These are phyloP conservation scores for Steinernema feltiae DNA, from an alignment of 1,140 invertebrate species.

Conservation along the genomic window DNA sequence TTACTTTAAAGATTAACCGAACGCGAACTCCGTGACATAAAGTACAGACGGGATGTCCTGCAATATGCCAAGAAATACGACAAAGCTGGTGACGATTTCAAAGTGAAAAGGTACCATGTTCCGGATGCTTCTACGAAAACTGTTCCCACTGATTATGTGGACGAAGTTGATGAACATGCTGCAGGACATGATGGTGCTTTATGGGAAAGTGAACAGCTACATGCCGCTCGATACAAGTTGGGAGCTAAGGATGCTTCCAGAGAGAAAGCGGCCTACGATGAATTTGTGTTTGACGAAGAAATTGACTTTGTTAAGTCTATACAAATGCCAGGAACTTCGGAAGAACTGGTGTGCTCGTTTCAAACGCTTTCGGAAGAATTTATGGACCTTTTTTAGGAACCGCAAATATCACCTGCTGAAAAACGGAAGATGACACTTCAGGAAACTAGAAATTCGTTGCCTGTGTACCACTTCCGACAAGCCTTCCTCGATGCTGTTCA, in stretches of 20 bases:
- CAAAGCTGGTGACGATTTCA: constrained; percentile 80
- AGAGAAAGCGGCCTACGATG: background rate
- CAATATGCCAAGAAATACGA: constrained; percentile 89
- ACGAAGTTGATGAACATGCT: constrained; percentile 79
- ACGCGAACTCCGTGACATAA: constrained; percentile 73
- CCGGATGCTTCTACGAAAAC: constrained; percentile 46
- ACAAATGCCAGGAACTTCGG: constrained; percentile 74
- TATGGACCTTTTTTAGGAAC: constrained; percentile 1
- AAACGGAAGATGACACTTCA: constrained; percentile 76
- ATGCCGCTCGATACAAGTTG: constrained; percentile 81
- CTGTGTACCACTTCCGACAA: constrained; percentile 85
- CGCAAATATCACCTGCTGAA: constrained; percentile 67
- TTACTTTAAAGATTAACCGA: constrained; percentile 68
- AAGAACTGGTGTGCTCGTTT: constrained; percentile 45
- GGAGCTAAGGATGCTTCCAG: constrained; percentile 77
- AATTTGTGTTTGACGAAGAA: constrained; percentile 72
- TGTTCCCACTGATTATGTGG: constrained; percentile 67
- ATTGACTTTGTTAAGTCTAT: constrained; percentile 94
- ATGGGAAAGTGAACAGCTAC: constrained; percentile 96
- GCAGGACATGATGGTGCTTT: constrained; percentile 90
- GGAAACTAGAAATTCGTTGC: constrained; percentile 84
- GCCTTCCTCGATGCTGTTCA: constrained; percentile 32
- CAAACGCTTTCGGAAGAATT: constrained; percentile 59
- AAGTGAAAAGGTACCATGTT: constrained; percentile 71
- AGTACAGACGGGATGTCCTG: constrained; percentile 84